These are phyloP conservation scores for Sesamia inferens DNA, from an alignment of 2,888 invertebrate species.

Conservation along the genomic window DNA sequence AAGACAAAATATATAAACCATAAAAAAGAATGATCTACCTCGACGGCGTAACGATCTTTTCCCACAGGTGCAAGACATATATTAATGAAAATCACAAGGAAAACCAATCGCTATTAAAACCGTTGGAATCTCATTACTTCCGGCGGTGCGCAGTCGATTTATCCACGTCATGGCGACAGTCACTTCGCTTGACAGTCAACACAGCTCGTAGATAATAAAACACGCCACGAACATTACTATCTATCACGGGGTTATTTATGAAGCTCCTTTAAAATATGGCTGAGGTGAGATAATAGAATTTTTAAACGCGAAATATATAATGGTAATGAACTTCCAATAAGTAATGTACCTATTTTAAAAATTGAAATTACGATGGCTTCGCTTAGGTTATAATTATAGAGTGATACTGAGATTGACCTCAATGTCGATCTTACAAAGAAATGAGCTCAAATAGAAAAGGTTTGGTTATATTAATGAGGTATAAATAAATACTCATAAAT, in stretches of 20 bases:
- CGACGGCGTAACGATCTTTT: conserved; percentile 36
- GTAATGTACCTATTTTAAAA: conserved; percentile 7
- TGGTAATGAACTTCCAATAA: conserved; percentile 1
- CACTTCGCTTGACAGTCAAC: conserved; percentile 69
- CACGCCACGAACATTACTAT: conserved; percentile 71
- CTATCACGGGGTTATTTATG: conserved; percentile 67
- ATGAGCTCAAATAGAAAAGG: not conserved
- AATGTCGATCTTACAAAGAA: not conserved
- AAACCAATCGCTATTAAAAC: conserved; percentile 66
- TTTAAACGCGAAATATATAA: not conserved
- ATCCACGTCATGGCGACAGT: conserved; percentile 74
- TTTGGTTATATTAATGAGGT: not conserved
- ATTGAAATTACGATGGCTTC: not conserved
- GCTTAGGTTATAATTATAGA: not conserved
- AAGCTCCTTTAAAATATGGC: conserved; percentile 61
- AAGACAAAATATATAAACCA: conserved; percentile 15
- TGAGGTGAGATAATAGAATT: conserved; percentile 54
- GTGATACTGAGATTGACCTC: not conserved
- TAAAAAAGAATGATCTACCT: conserved; percentile 27
- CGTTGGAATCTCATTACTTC: conserved; percentile 69
- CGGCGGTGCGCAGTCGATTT: conserved; percentile 70
- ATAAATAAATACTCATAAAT: too few relatives aligned
- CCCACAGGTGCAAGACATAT: conserved; percentile 54
- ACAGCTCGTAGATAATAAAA: conserved; percentile 75
- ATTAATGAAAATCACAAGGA: conserved; percentile 60